A percentile compares a stretch with the other conserved stretches of the same genome.
Evolutionary conservation across 1,140 invertebrate genomes (phyloP).

Genomic region (Chionoecetes opilio): DNA sequence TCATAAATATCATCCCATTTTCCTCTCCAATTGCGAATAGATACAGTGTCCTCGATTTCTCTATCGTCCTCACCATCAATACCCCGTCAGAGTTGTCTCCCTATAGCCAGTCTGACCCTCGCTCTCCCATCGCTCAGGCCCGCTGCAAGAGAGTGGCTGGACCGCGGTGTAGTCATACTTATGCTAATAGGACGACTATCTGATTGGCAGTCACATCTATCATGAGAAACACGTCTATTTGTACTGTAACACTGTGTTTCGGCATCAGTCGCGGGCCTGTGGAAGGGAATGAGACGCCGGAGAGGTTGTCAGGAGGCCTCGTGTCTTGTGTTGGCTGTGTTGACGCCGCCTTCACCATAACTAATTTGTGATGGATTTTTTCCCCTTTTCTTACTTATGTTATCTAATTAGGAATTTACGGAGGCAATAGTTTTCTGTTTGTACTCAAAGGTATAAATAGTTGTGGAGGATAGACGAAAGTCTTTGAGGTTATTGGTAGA

Average conservation of each 20-base stretch:
- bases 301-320: slow-evolving; percentile 12
- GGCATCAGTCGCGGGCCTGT: slow-evolving; percentile 19
- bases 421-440: not conserved
- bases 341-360: not conserved
- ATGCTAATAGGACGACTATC: slow-evolving; percentile 66
- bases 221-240: slow-evolving; percentile 69
- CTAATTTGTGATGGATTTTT: not conserved
- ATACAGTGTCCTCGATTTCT: slow-evolving; percentile 6
- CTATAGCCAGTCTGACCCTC: not conserved
- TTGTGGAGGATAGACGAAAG: too few relatives aligned
- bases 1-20: slow-evolving; percentile 30
- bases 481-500: too few relatives aligned
- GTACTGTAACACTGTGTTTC: slow-evolving; percentile 59
- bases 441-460: slow-evolving; percentile 5
- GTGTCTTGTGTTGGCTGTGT: not conserved
- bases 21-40: slow-evolving; percentile 19
- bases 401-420: not conserved
- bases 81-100: not conserved
- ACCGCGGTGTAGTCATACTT: slow-evolving; percentile 60
- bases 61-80: not conserved
- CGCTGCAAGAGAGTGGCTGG: not conserved
- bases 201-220: slow-evolving; percentile 75
- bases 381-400: not conserved
- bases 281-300: slow-evolving; percentile 36
- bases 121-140: not conserved